Evolutionary conservation across 2,113 vertebrate species (phyloP).

Genomic region (Eulemur macaco): DNA sequence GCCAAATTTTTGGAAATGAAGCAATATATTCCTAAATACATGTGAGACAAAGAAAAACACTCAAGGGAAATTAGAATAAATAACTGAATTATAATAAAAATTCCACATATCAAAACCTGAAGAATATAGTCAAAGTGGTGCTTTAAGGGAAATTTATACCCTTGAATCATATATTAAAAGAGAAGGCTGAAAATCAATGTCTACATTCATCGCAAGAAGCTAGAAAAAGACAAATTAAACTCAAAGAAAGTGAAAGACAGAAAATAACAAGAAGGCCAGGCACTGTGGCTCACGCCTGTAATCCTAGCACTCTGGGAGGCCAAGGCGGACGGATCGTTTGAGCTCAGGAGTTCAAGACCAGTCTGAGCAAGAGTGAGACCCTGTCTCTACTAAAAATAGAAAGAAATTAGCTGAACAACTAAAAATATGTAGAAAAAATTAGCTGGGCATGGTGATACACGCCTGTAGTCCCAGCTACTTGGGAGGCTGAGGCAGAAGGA

Average conservation of each 20-base stretch:
- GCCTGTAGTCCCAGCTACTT: too few relatives aligned
- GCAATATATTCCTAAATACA: not conserved
- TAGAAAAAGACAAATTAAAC: not conserved
- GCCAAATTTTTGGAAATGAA: not conserved
- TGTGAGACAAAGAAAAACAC: not conserved
- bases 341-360: too few relatives aligned
- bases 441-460: too few relatives aligned
- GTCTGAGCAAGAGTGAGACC: too few relatives aligned
- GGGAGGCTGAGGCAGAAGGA: too few relatives aligned
- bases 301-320: too few relatives aligned
- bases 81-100: conserved; percentile 1
- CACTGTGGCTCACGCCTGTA: too few relatives aligned
- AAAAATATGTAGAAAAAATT: too few relatives aligned
- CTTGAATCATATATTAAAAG: not conserved
- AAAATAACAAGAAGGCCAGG: too few relatives aligned
- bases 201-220: not conserved
- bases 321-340: too few relatives aligned
- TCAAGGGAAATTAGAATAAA: not conserved
- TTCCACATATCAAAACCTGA: not conserved
- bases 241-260: not conserved
- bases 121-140: not conserved
- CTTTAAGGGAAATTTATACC: not conserved
- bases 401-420: too few relatives aligned
- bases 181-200: not conserved
- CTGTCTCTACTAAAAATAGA: too few relatives aligned